phyloP scores from a whole-genome alignment of 2,113 vertebrate species.

The Irena cyanogastra region DNA sequence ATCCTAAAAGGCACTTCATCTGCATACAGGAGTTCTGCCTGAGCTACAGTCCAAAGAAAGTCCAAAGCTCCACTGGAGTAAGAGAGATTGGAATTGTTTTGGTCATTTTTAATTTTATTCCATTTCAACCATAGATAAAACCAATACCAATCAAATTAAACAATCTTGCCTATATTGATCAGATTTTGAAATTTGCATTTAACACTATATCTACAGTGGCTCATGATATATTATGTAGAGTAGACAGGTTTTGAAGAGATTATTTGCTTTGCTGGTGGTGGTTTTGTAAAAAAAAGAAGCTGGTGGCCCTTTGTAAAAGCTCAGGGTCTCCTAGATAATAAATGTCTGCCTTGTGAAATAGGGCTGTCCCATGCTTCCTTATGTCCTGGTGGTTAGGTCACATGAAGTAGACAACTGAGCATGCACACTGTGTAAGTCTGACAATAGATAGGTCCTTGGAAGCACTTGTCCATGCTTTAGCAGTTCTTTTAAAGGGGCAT shows the following conservation, averaged over 20 bases:
- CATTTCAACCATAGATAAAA: background rate
- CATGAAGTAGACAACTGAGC: background rate
- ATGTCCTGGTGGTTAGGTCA: background rate
- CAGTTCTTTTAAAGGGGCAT: background rate
- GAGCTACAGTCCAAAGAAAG: background rate
- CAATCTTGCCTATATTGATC: background rate
- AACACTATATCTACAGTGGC: background rate
- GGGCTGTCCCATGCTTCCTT: background rate
- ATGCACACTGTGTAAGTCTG: background rate
- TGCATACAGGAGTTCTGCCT: background rate
- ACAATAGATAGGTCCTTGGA: background rate
- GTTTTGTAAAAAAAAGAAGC: background rate
- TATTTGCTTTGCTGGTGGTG: background rate
- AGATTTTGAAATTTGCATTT: background rate
- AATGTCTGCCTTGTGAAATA: background rate
- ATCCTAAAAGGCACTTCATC: background rate
- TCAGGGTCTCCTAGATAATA: background rate
- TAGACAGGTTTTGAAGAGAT: background rate
- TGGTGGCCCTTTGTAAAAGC: background rate
- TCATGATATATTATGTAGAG: fast-evolving
- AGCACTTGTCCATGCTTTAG: background rate
- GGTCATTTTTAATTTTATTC: background rate
- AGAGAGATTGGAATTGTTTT: background rate
- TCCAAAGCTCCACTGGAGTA: background rate
- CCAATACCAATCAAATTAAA: background rate